phyloP scores from a whole-genome alignment of 64 coral and sea anemone genomes.

The Anthopleura sola region DNA sequence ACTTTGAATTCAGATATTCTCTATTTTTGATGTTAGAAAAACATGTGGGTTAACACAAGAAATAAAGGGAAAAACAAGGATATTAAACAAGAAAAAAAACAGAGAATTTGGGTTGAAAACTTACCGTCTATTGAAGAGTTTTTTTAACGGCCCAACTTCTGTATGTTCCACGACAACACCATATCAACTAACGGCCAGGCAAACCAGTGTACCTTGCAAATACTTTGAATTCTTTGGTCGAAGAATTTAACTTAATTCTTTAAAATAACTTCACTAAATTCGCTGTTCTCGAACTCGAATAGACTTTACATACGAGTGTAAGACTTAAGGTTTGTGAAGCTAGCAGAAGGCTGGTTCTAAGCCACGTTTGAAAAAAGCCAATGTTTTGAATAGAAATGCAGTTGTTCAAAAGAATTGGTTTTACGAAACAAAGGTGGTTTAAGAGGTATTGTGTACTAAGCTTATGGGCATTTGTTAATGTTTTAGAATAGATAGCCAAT shows the following conservation, averaged over 20 bases:
- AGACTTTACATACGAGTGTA: neutral
- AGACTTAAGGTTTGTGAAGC: no score
- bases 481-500: constrained; percentile 1
- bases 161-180: no score
- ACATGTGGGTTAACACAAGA: no score
- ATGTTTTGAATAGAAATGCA: neutral
- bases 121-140: no score
- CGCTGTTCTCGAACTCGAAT: neutral
- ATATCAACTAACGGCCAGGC: no score
- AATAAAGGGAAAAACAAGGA: no score
- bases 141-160: no score
- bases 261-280: neutral
- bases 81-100: no score
- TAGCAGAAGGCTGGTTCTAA: no score
- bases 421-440: neutral
- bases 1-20: no score
- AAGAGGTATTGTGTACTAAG: neutral
- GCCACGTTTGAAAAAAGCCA: neutral
- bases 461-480: neutral
- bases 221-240: neutral
- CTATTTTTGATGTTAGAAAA: no score
- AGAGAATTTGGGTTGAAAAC: no score
- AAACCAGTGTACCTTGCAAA: neutral
- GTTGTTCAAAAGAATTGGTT: neutral
- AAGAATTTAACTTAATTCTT: neutral